Evolutionary conservation across 2,888 invertebrate genomes (phyloP), one percentile per base, ranked within the genome.

Genomic region (Helleia helle): DNA sequence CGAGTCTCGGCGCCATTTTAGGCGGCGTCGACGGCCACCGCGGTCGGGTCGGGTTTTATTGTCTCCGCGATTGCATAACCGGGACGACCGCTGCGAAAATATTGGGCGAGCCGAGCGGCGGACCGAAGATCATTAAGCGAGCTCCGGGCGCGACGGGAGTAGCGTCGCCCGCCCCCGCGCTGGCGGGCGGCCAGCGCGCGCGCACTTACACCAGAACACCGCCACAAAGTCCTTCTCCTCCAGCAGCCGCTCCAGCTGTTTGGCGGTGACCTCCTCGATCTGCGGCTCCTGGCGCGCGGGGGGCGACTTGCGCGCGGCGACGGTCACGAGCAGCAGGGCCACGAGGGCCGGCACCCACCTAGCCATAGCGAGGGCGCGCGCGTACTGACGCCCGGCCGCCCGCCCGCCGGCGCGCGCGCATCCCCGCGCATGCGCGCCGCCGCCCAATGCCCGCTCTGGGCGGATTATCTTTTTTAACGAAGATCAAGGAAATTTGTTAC

Each of bases 131-230:
- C 38, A 38, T 29, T 38, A 38, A 38, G 26, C 30, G 30, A 15
- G 15, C 4, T n/a, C 9, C 9, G 9, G 26, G 26, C 26, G 26
- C 26, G 62, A 62, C 60, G 49, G 52, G 51, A 51, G 55, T 46
- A 43, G 42, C 52, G 44, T 47, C 41, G 41, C 52, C 59, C 68
- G 70, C 54, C 66, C n/a, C n/a, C n/a, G n/a, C 71, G 75, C 73
- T 61, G 59, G 61, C 54, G 56, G 54, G 59, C 63, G 52, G 58
- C 53, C 55, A 59, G 50, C 59, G 51, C 52, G 49, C 46, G 55
- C 49, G 49, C 87, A 94, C 95, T 95, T 93, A 96, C 95, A 96
- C 94, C 95, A 96, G 87, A 93, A 95, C 85, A 95, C 95, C 75
- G 95, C 95, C 77, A 96, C 94, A 88, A 93, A 95, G 87, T 95